Base-by-base conservation (phyloP, 2,888 invertebrate genomes). In the Stramonita haemastoma region DNA sequence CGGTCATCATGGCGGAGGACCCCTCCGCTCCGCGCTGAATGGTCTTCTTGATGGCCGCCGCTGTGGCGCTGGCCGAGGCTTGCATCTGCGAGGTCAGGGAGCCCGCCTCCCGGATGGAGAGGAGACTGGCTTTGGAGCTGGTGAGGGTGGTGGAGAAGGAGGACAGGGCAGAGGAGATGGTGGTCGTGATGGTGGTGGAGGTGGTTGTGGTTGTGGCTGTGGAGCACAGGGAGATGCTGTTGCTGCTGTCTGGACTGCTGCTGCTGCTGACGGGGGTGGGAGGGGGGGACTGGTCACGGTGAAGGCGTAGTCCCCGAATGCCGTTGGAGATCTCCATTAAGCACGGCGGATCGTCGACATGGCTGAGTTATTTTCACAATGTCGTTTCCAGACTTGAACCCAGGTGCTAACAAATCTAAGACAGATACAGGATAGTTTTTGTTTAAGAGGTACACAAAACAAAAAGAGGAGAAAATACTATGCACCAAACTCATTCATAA, bases 261-360 rank as follows among this genome's bases (percentile, higher is more conserved):
- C 87, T 86, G 90, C 92, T 26, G 89, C 91, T 34, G 77, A 88
- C 86, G 91, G 89, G 34, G 32, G n/a, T 79, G 83, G 85, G 87
- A 26, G 88, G 32, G 6, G 87, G 36, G 29, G 91, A 81, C 90
- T 94, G 94, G 86, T 94, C 94, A 79, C 94, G 92, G 90, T 93
- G 94, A 81, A 95, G 93, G 83, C 95, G 92, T 87, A 96, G 92
- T 86, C 95, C 95, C 77, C 95, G 93, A 88, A 96, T 95, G 81
- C 95, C 95, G 92, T 96, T 96, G 60, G 95, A 95, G 90, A 96
- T 93, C 91, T 96, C 96, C 94, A 95, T 94, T 95, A 96, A 11
- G 95, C 96, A 89, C 95, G 94, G 70, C 95, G 93, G 87, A 96
- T 94, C 57, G 95, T 95, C 91, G 96, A 95, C 96, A 96, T 95